Conservation (phyloP, 2,113 vertebrate genomes). For the Leptobrachium ailaonicum region DNA sequence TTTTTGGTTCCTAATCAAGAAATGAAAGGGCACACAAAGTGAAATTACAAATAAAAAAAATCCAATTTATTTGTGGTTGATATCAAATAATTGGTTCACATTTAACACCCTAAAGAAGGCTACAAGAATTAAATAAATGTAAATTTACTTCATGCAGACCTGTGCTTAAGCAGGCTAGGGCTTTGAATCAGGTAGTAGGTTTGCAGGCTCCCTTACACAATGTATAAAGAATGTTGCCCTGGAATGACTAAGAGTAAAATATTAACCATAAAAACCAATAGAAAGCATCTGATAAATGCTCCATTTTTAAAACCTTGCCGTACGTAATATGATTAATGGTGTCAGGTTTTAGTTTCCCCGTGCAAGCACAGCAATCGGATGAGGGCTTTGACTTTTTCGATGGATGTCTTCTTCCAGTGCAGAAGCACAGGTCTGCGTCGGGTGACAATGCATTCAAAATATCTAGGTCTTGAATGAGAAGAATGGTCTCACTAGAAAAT, state of each 20-base stretch:
- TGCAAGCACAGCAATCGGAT: no score
- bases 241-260: background rate
- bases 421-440: no score
- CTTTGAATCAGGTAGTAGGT: background rate
- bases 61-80: conserved; percentile 22
- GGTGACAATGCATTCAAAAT: no score
- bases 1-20: background rate
- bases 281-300: no score
- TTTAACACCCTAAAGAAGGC: background rate
- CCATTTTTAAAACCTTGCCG: background rate
- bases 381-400: background rate
- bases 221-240: no score
- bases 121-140: conserved; percentile 1
- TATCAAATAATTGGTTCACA: conserved; percentile 23
- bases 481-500: no score
- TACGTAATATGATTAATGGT: no score
- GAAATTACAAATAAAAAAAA: conserved; percentile 18
- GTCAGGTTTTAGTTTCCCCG: no score
- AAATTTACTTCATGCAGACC: background rate
- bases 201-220: no score
- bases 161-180: background rate
- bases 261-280: no score
- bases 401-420: no score
- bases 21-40: background rate
- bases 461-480: no score